Evolutionary conservation across 35 echinoderm and acorn worm species (phyloP), one percentile per base, ranked within the genome.

Genomic region (Stichopus chloronotus): DNA sequence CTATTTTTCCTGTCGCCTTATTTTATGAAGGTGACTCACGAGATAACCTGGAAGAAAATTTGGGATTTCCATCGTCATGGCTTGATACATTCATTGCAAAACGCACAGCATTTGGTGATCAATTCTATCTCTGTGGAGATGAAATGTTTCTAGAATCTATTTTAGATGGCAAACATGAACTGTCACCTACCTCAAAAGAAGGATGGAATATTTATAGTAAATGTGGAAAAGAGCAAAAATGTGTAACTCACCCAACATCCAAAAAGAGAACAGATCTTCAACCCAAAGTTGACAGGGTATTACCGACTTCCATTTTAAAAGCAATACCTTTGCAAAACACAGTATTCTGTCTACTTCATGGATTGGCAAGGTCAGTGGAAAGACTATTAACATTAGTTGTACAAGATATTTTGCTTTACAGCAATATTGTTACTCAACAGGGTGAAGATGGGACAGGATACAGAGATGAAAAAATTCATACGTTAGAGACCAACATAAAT

Each of bases 11-110:
- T 59, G 25, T 93, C 21, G 52, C 58, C 24, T 63, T 86, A n/a
- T 93, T 93, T 56, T 93, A 87, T 93, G 92, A 93, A 53, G 81
- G 81, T 53, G 92, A 93, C 25, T 87, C 59, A 63, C 57, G 92
- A 21, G 92, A 93, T 58, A 93, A 93, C 53, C 53, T 93, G 5
- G 92, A 93, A 57, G 92, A 93, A 93, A 92, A 84, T 85, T 56
- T 84, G 11, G 78, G 78, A 9, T 84, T 14, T 57, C 79, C 78
- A 25, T 43, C 81, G 17, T 83, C 78, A 60, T 92, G 76, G 76
- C n/a, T 84, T 1, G 59, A 92, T 54, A 24, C 17, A 5, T 65
- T 92, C 63, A 63, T 87, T n/a, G 16, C 14, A 58, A 58, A 8
- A 55, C 12, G 0, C 9, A 82, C 14, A 17, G 58, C 7, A 9